Conservation (phyloP, 2,888 invertebrate genomes). For the Glaucopsyche alexis region DNA sequence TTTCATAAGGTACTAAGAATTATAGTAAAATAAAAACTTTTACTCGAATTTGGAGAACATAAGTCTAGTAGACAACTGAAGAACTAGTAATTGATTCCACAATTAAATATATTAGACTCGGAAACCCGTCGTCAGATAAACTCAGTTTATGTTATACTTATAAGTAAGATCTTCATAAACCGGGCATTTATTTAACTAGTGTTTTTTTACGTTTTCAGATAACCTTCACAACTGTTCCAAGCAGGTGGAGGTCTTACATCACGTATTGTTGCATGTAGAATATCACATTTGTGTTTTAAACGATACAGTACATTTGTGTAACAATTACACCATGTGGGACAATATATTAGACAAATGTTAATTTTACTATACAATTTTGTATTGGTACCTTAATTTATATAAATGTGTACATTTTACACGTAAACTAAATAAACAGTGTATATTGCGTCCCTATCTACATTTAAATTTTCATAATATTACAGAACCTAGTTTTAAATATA, state of each 20-base stretch:
- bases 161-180: too few species aligned
- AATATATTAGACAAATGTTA: constrained; percentile 2
- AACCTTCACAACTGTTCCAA: constrained; percentile 23
- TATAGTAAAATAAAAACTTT: too few species aligned
- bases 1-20: too few species aligned
- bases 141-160: too few species aligned
- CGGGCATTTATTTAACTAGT: too few species aligned
- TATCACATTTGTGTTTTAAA: constrained; percentile 26
- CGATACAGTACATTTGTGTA: constrained; percentile 21
- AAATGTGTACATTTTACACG: neutral
- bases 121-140: too few species aligned
- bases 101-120: too few species aligned
- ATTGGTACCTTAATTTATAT: constrained; percentile 13
- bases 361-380: constrained; percentile 9
- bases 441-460: constrained; percentile 19
- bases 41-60: too few species aligned
- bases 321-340: constrained; percentile 7
- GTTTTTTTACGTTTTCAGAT: constrained; percentile 27
- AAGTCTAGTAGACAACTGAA: too few species aligned
- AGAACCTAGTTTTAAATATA: neutral
- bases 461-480: neutral
- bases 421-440: neutral
- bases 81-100: too few species aligned
- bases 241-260: constrained; percentile 24
- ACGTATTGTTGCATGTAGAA: constrained; percentile 28